Conservation (phyloP, 2,888 invertebrate genomes). For the Tyria jacobaeae region DNA sequence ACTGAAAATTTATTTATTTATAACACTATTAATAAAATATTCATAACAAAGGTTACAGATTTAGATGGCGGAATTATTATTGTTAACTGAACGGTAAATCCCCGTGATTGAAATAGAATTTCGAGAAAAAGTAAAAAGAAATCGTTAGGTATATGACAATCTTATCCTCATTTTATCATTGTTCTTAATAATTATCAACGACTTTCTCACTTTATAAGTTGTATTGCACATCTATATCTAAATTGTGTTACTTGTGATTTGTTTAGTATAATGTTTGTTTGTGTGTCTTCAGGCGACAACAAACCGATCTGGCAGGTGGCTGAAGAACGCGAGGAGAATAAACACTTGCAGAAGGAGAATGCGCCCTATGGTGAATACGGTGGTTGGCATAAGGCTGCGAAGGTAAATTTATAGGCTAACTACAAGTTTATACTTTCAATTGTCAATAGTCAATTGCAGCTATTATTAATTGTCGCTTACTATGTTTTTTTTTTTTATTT, state of each 20-base stretch:
- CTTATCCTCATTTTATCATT: background rate
- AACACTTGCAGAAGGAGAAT: slow-evolving; percentile 94
- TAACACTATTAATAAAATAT: background rate
- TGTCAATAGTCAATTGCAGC: too few relatives aligned
- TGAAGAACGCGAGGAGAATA: slow-evolving; percentile 99
- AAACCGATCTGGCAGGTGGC: slow-evolving; percentile 99
- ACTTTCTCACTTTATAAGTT: background rate
- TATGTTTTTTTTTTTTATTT: too few relatives aligned
- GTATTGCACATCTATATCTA: background rate
- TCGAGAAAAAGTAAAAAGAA: background rate
- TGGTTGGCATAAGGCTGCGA: slow-evolving; percentile 99
- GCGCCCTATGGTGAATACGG: slow-evolving; percentile 97
- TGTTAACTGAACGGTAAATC: background rate
- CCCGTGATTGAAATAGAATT: background rate
- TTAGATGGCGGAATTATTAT: background rate
- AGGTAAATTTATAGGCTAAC: slow-evolving; percentile 81
- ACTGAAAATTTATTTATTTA: slow-evolving; percentile 1
- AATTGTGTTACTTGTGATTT: background rate
- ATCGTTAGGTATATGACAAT: background rate
- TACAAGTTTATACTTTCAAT: too few relatives aligned
- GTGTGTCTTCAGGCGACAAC: slow-evolving; percentile 90
- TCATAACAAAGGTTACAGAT: background rate
- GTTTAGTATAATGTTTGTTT: background rate
- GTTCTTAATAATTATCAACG: too few relatives aligned
- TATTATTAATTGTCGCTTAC: too few relatives aligned